Percentiles rank a stretch among this genome's conserved stretches.
Evolutionary conservation across 1,140 invertebrate species (phyloP).

Genomic region (Megathymus violae): DNA sequence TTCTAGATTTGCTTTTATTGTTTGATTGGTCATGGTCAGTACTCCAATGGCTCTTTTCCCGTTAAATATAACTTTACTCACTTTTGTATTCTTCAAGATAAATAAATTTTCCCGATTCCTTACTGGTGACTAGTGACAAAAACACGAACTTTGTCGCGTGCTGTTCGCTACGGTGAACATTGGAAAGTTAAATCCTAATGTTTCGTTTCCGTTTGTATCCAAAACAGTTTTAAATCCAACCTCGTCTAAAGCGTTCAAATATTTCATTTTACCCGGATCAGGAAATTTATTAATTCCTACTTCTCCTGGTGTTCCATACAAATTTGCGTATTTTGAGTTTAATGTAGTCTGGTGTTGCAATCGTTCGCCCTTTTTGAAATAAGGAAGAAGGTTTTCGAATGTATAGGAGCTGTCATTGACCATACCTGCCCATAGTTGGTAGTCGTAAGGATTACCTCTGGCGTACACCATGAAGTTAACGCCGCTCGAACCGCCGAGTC

Average conservation of each 20-base stretch:
- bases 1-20: background rate
- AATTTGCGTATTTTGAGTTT: background rate
- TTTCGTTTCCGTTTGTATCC: slow-evolving; percentile 10
- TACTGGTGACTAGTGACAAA: background rate
- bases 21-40: background rate
- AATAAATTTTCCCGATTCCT: background rate
- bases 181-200: slow-evolving; percentile 12
- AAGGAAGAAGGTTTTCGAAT: background rate
- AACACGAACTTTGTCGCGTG: slow-evolving; percentile 21
- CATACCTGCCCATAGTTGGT: background rate
- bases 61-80: background rate
- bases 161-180: slow-evolving; percentile 21
- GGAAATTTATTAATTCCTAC: background rate
- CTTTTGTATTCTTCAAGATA: background rate
- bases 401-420: background rate
- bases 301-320: background rate
- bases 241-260: slow-evolving; percentile 4
- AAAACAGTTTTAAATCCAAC: slow-evolving; percentile 2
- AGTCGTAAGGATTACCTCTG: background rate
- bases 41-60: slow-evolving; percentile 16
- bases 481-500: background rate
- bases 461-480: slow-evolving; percentile 3
- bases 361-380: background rate
- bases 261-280: background rate
- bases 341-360: background rate